Base-by-base conservation (phyloP, 2,113 vertebrate species). In the Alligator mississippiensis region DNA sequence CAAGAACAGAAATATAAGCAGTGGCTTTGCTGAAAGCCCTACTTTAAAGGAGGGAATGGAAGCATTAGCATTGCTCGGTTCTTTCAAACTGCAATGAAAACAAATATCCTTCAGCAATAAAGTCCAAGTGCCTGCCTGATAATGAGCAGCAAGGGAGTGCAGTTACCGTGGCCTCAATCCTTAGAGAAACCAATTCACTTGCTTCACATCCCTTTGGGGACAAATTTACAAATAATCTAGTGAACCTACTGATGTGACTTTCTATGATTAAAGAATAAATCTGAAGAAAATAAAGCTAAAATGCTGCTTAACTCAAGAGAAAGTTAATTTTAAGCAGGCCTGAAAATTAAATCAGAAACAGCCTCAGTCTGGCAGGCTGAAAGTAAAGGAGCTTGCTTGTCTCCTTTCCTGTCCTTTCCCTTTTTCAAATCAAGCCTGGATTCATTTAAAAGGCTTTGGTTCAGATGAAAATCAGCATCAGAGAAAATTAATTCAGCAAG, bases 61-160 rank as follows among this genome's bases (percentile, higher is more conserved):
- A 72, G 66, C 77, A 83, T 0, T 58, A 17, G 6, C 27, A 61
- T 15, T 74, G n/a, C 70, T 79, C 84, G 6, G 15, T 94, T 93
- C 61, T 92, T 80, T 83, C 78, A 91, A 94, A 95, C 89, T 85
- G 38, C 77, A 25, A 80, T 47, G 61, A 93, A 93, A 92, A 63
- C 38, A 77, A 84, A 87, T 64, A 79, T 5, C 21, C 34, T 58
- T 87, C 94, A 81, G 24, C 38, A 85, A 57, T 85, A 30, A 5
- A 64, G 21, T 84, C 27, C 76, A 16, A 83, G 59, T 34, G 8
- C 18, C 76, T 82, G 64, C 16, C 54, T 78, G 57, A 13, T 5
- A 17, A 89, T 12, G 21, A 58, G 9, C 15, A 66, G 27, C 57
- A 78, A 78, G 25, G 5, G 57, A 72, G 22, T 57, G 64, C 38